Evolutionary conservation across 2,113 vertebrate species (phyloP), one percentile per base, ranked within the genome.

Genomic region (Etia nguti): DNA sequence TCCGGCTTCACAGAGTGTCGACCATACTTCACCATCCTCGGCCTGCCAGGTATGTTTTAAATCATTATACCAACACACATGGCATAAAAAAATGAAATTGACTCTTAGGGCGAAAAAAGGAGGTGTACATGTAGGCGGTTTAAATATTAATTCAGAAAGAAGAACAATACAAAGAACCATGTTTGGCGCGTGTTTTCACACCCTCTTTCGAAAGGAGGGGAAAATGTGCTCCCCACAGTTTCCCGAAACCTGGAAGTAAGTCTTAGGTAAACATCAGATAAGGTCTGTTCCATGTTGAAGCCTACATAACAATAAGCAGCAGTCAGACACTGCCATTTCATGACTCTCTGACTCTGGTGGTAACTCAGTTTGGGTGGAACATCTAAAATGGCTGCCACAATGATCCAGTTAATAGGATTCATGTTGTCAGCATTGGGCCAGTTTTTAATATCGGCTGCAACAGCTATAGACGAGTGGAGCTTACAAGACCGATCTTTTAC

Each of bases 1-100:
- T 98, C 97, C 0, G 98, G 98, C 26, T 97, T 98, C 94, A 98
- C 98, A 0, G 98, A 98, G 43, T 98, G 98, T 88, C 96, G 98
- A 0, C 96, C 96, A 0, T 99, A 98, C 91, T 97, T 96, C 93
- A 98, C 98, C 90, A 96, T 99, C 79, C 95, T 99, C 84, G 98
- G 98, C 31, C 95, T 99, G 83, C 98, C 98, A 97, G 97, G 98
- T 98, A 97, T 1, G 73, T 52, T 52, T 34, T n/a, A 77, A 52
- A 31, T 31, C 46, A 8, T 4, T 75, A 12, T 62, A 6, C 16
- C 5, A 20, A 62, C 29, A 1, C 5, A 11, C 5, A 10, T 62
- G 8, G 6, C 18, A n/a, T n/a, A 9, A 36, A 36, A 54, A 54
- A 6, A 22, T 22, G 5, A 22, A 54, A 54, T 22, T 6, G 52